A percentile compares a stretch with the other conserved stretches of the same genome.
These are phyloP conservation scores for Megaceryle maxima DNA, from an alignment of 2,113 vertebrate genomes.

Conservation along the genomic window DNA sequence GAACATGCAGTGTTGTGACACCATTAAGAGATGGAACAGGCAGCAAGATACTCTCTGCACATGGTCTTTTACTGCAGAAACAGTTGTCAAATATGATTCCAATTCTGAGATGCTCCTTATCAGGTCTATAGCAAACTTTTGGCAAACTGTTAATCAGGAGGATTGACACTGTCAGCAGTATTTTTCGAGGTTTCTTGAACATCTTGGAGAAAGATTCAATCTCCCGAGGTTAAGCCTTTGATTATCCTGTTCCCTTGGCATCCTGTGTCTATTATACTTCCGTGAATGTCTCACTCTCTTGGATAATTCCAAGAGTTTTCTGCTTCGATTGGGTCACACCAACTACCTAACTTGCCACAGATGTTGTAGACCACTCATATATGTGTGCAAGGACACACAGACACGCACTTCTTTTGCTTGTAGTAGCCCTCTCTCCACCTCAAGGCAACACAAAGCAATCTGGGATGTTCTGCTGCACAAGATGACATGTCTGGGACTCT, in stretches of 20 bases:
- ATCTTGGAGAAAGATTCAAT: not conserved
- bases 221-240: not conserved
- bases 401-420: not conserved
- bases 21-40: not conserved
- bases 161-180: not conserved
- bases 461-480: not conserved
- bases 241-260: not conserved
- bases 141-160: not conserved
- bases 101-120: not conserved
- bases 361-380: not conserved
- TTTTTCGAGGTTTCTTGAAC: not conserved
- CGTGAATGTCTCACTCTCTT: not conserved
- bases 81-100: not conserved
- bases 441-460: not conserved
- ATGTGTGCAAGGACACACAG: not conserved
- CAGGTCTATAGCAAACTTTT: not conserved
- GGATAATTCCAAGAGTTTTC: not conserved
- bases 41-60: rapidly evolving
- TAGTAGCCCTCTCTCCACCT: not conserved
- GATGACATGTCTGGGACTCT: not conserved
- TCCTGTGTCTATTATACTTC: not conserved
- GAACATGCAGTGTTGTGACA: rapidly evolving
- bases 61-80: not conserved
- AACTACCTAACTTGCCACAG: not conserved
- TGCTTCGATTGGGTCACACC: not conserved